Evolutionary conservation across 2,888 invertebrate species (phyloP).

Genomic region (Punctoribates punctum): DNA sequence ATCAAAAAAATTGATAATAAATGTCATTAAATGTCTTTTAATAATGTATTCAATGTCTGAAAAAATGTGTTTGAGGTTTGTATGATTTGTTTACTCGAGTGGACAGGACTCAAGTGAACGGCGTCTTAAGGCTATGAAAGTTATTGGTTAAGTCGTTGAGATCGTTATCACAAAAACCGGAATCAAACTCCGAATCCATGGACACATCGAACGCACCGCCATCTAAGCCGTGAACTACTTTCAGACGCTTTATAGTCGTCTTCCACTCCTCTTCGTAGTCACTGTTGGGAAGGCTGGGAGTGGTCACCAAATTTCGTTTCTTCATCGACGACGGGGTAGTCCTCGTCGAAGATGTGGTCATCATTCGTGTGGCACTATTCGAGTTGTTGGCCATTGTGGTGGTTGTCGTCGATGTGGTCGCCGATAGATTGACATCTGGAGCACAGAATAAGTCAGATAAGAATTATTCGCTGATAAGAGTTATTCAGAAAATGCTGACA

Average conservation of each 20-base stretch:
- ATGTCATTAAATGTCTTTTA: no score
- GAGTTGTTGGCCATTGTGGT: constrained; percentile 40
- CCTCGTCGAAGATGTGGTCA: not conserved
- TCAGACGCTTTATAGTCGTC: constrained; percentile 35
- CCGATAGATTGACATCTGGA: constrained; percentile 5
- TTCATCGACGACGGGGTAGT: not conserved
- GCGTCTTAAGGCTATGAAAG: constrained; percentile 41
- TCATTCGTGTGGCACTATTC: not conserved
- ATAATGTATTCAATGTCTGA: no score
- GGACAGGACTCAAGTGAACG: constrained; percentile 36
- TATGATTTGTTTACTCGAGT: not conserved
- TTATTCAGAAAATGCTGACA: no score
- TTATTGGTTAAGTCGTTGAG: constrained; percentile 40
- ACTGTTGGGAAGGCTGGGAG: not conserved
- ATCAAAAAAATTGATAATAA: no score
- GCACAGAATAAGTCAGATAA: not conserved
- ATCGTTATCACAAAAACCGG: constrained; percentile 28
- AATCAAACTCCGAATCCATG: constrained; percentile 15
- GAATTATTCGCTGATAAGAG: no score
- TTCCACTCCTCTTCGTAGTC: constrained; percentile 34
- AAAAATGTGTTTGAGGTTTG: not conserved
- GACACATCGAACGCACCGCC: not conserved
- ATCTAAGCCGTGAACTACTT: constrained; percentile 35
- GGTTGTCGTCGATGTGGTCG: constrained; percentile 28
- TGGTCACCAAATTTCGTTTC: constrained; percentile 11